Base-by-base conservation (phyloP, 2,888 invertebrate genomes). In the Blastobasis adustella region DNA sequence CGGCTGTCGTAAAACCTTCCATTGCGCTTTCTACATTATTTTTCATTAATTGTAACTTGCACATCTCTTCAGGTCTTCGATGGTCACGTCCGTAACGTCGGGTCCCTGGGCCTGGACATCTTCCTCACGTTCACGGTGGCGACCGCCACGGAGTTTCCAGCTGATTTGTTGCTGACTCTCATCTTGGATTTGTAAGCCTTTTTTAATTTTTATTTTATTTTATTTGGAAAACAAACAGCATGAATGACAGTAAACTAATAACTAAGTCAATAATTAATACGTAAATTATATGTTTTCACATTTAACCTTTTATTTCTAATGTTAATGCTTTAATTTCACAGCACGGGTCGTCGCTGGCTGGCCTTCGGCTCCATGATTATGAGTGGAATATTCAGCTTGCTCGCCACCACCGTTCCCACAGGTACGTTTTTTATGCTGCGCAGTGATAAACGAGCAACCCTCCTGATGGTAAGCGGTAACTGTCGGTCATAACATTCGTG, bases 21-120 rank as follows among this genome's bases (percentile, higher is more conserved):
- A n/a, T n/a, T 23, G 23, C 1, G 23, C 23, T 23, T 1, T 1
- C 23, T 23, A 23, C 23, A 23, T 23, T 23, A 23, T 23, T 3
- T 3, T 23, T 23, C 23, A 23, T 23, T 23, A 23, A 23, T 23
- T 23, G 23, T 23, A 23, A 23, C 23, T 23, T 23, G 23, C 3
- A 23, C 1, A 23, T 23, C 2, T 23, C 23, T 23, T 3, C 23
- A 23, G 23, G 42, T 47, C 0, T 96, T 96, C 73, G 96, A 96
- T 69, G 96, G 96, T 0, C 96, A 97, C 71, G 96, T 96, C 10
- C 90, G 96, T 64, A 96, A 96, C 69, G 96, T 96, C 0, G 94
- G 95, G 4, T 93, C 94, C 7, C 79, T 96, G 42, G 95, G 95
- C 0, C 79, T 95, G 59, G 93, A 95, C 65, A 90, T 96, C 59